Percentiles rank a stretch among this genome's conserved stretches.
Conservation (phyloP, 2,888 invertebrate species). For the Hyposoter dolosus region DNA sequence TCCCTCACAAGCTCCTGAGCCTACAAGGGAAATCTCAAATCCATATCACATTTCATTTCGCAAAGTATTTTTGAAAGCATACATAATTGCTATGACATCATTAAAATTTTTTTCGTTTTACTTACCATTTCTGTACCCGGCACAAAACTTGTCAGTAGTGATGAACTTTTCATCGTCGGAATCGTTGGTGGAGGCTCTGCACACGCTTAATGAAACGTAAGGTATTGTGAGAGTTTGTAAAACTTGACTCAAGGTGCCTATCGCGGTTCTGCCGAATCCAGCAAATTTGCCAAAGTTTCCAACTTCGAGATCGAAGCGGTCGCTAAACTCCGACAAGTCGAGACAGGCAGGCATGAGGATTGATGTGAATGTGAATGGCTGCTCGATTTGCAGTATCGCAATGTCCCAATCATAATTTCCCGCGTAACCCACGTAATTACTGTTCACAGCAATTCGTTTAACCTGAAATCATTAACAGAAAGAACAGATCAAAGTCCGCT, state of each 20-base stretch:
- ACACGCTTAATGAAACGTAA: slow-evolving; percentile 75
- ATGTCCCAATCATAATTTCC: slow-evolving; percentile 81
- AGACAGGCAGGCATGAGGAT: slow-evolving; percentile 79
- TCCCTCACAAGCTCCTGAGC: slow-evolving; percentile 84
- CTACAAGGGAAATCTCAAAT: slow-evolving; percentile 69
- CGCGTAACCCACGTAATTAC: slow-evolving; percentile 77
- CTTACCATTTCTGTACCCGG: slow-evolving; percentile 83
- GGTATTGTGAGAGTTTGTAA: slow-evolving; percentile 80
- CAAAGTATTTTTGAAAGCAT: too few relatives aligned
- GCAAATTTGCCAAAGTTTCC: slow-evolving; percentile 80
- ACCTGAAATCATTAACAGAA: too few relatives aligned
- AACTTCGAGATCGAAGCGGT: slow-evolving; percentile 72
- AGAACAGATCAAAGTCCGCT: too few relatives aligned
- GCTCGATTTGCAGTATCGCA: slow-evolving; percentile 77
- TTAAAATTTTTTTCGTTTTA: too few relatives aligned
- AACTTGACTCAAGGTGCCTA: slow-evolving; percentile 75
- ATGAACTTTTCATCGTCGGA: slow-evolving; percentile 75
- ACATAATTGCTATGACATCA: too few relatives aligned
- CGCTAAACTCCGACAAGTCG: slow-evolving; percentile 72
- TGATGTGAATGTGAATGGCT: slow-evolving; percentile 76
- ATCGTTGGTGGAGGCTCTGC: slow-evolving; percentile 71
- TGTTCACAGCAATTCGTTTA: slow-evolving; percentile 76
- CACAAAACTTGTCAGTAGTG: slow-evolving; percentile 83
- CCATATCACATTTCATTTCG: too few relatives aligned
- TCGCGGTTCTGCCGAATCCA: slow-evolving; percentile 82